Conservation (phyloP, 1,140 invertebrate genomes). For the Rhopalosiphum padi region DNA sequence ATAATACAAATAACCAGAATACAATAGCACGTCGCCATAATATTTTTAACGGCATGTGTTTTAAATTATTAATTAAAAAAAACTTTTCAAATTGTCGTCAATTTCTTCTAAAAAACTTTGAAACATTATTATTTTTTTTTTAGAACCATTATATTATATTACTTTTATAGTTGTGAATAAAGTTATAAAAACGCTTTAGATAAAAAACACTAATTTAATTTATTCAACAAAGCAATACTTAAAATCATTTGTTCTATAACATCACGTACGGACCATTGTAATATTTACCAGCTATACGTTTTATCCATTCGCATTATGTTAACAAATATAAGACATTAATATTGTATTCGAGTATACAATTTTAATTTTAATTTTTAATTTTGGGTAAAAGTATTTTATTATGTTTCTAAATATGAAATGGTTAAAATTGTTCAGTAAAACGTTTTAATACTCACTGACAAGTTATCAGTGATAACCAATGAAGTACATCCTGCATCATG, state of each 20-base stretch:
- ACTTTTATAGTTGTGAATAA: background rate
- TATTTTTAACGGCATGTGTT: background rate
- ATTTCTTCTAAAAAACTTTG: background rate
- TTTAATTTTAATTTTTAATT: background rate
- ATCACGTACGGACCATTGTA: background rate
- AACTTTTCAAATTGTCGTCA: background rate
- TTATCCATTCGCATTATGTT: background rate
- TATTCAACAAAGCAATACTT: background rate
- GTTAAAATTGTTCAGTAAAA: background rate
- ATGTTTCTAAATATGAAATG: background rate
- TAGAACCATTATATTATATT: background rate
- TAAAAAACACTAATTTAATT: background rate
- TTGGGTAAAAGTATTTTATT: background rate
- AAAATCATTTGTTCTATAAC: background rate
- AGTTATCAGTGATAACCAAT: background rate
- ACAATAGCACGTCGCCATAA: background rate
- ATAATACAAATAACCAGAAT: background rate
- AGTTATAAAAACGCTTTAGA: background rate
- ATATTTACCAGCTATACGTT: background rate
- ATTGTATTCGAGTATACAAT: background rate
- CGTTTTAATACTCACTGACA: background rate
- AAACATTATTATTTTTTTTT: background rate
- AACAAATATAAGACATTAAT: background rate
- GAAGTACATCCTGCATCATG: background rate
- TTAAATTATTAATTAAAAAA: constrained; percentile 4